Evolutionary conservation across 2,888 invertebrate genomes (phyloP).

Genomic region (Eupithecia abbreviata): DNA sequence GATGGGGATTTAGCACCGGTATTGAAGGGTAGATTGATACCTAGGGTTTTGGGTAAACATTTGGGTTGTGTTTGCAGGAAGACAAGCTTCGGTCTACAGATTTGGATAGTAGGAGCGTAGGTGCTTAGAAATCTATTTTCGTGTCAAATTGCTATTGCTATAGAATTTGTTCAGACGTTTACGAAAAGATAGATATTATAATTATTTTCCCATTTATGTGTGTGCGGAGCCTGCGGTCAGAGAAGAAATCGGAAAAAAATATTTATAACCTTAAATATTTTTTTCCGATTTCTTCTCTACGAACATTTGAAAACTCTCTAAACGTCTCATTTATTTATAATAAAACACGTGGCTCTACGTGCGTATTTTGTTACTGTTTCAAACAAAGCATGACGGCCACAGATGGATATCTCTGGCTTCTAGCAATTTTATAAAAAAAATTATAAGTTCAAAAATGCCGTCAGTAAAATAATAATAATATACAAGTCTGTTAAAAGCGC

Average conservation of each 20-base stretch:
- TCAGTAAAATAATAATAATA: background rate
- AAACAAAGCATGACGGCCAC: background rate
- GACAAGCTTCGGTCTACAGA: background rate
- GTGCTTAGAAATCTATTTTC: background rate
- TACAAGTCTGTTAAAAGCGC: background rate
- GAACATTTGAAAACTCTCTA: too few species aligned
- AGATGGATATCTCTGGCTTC: too few species aligned
- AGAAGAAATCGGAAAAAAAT: background rate
- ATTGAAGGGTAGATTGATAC: constrained; percentile 21
- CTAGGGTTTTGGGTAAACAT: constrained; percentile 1
- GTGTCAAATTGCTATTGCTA: background rate
- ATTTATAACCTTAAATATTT: too few species aligned
- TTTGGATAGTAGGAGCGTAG: too few species aligned
- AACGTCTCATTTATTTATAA: too few species aligned
- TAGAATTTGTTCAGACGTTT: background rate
- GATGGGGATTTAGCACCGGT: constrained; percentile 25
- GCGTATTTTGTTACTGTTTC: background rate
- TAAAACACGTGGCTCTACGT: too few species aligned
- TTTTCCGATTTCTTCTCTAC: too few species aligned
- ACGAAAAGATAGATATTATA: background rate
- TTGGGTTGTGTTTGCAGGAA: background rate
- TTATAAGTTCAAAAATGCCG: too few species aligned
- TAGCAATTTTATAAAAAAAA: too few species aligned
- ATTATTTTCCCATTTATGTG: background rate
- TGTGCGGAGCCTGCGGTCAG: background rate